phyloP scores from a whole-genome alignment of 2,797 vertebrate species.

The Rousettus madagascariensis region DNA sequence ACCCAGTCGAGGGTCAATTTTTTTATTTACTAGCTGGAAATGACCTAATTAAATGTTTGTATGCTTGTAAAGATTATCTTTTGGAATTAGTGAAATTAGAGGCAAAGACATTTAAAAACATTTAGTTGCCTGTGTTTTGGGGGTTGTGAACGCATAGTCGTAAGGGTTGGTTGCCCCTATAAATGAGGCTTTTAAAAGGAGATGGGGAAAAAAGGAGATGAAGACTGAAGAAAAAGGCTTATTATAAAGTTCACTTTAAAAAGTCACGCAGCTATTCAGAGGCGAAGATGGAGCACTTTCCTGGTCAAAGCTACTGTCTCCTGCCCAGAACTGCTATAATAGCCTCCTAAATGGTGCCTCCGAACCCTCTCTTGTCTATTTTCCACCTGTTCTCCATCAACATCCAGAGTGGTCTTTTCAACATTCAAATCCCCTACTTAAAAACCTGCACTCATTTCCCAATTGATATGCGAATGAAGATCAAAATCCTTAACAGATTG shows the following conservation, averaged over 20 bases:
- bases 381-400: neutral
- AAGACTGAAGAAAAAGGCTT: neutral
- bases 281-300: neutral
- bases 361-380: neutral
- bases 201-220: neutral
- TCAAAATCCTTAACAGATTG: neutral
- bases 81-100: neutral
- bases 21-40: neutral
- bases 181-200: neutral
- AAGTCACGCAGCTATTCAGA: neutral
- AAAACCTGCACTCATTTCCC: neutral
- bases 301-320: neutral
- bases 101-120: neutral
- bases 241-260: neutral
- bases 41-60: neutral
- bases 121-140: neutral
- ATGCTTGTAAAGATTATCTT: neutral
- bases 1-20: too few relatives aligned
- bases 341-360: neutral
- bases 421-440: neutral
- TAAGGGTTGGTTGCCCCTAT: neutral
- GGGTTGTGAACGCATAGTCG: neutral
- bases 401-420: neutral
- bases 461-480: neutral
- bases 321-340: neutral